Evolutionary conservation across 2,888 invertebrate species (phyloP).

Genomic region (Folsomia manolachei): DNA sequence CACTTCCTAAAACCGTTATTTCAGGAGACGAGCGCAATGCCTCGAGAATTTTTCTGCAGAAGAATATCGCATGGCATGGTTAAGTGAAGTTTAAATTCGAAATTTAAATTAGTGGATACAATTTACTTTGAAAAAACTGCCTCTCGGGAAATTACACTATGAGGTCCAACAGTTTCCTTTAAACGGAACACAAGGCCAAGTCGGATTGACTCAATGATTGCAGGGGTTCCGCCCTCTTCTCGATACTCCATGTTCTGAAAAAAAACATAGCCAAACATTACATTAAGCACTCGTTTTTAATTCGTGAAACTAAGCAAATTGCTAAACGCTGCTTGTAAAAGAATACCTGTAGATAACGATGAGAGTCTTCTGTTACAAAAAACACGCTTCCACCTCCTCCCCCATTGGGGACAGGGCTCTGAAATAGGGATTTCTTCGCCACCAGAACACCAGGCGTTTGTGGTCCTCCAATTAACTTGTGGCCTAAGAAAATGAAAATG

Average conservation of each 20-base stretch:
- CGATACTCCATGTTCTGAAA: slow-evolving; percentile 62
- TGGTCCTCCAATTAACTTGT: slow-evolving; percentile 86
- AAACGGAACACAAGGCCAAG: slow-evolving; percentile 82
- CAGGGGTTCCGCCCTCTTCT: slow-evolving; percentile 72
- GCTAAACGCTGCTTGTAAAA: neutral
- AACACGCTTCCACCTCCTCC: slow-evolving; percentile 62
- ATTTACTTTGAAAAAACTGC: slow-evolving; percentile 70
- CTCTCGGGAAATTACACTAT: slow-evolving; percentile 68
- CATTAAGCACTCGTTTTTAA: too few relatives aligned
- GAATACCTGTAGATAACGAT: slow-evolving; percentile 58
- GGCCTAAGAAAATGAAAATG: slow-evolving; percentile 60
- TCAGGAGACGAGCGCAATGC: slow-evolving; percentile 63
- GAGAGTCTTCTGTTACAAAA: slow-evolving; percentile 57
- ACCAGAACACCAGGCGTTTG: slow-evolving; percentile 74
- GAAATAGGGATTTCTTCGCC: slow-evolving; percentile 63
- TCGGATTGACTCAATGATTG: slow-evolving; percentile 76
- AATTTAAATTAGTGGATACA: too few relatives aligned
- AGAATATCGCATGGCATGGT: too few relatives aligned
- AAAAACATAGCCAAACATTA: slow-evolving; percentile 21
- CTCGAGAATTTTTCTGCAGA: slow-evolving; percentile 36
- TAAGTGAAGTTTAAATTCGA: too few relatives aligned
- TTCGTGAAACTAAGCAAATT: neutral
- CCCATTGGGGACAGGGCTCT: slow-evolving; percentile 57
- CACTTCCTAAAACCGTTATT: slow-evolving; percentile 70
- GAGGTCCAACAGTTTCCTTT: slow-evolving; percentile 73